Conservation (phyloP, 2,888 invertebrate genomes). For the Kuschelorhynchus macadamiae region DNA sequence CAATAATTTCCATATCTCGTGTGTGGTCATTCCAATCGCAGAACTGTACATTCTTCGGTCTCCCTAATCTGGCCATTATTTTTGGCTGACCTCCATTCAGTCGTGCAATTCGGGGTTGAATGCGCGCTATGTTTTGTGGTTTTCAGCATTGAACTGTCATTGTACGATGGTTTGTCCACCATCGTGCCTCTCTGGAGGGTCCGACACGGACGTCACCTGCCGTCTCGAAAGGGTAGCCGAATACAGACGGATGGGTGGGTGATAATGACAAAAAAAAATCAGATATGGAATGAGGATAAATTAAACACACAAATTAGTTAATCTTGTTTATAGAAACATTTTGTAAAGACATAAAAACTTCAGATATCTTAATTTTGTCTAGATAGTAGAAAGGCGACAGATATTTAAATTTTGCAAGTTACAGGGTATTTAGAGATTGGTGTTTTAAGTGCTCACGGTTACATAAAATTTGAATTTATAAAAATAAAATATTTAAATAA, state of each 20-base stretch:
- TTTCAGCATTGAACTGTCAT: constrained; percentile 63
- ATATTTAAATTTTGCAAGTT: no score
- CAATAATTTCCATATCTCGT: constrained; percentile 31
- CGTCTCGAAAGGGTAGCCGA: constrained; percentile 51
- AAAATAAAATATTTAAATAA: no score
- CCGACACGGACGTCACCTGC: constrained; percentile 63
- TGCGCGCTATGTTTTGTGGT: constrained; percentile 65
- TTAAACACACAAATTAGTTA: no score
- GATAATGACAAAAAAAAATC: constrained; percentile 45
- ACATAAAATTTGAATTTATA: no score
- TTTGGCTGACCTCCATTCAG: constrained; percentile 56
- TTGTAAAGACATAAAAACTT: no score
- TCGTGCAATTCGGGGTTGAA: constrained; percentile 62
- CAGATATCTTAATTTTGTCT: no score
- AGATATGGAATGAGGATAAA: constrained; percentile 5
- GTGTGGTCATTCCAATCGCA: constrained; percentile 45
- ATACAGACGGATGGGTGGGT: constrained; percentile 53
- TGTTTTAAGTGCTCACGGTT: no score
- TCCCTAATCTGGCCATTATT: constrained; percentile 59
- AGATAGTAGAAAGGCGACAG: no score
- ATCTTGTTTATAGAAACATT: no score
- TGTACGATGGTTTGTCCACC: constrained; percentile 58
- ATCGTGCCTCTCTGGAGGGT: constrained; percentile 57
- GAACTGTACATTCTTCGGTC: constrained; percentile 36
- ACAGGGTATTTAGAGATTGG: no score